Evolutionary conservation across 2,797 vertebrate genomes (phyloP).

Genomic region (Podarcis siculus): DNA sequence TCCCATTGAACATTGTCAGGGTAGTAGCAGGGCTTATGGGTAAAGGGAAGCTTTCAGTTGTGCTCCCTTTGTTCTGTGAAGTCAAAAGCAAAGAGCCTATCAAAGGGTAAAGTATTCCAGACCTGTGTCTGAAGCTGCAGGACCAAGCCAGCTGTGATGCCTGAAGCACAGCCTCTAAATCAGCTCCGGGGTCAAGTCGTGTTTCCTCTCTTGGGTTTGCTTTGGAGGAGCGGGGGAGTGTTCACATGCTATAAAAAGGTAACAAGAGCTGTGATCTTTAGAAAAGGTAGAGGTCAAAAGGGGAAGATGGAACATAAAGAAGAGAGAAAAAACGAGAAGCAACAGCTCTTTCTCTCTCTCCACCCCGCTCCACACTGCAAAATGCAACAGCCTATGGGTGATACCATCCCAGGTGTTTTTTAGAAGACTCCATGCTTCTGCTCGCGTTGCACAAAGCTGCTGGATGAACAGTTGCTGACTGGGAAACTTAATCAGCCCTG

Average conservation of each 20-base stretch:
- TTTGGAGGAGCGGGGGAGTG: neutral
- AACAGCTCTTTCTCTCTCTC: neutral
- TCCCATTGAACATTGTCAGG: neutral
- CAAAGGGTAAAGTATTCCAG: conserved; percentile 28
- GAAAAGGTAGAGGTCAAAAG: neutral
- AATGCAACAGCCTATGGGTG: neutral
- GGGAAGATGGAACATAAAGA: neutral
- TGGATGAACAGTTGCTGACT: conserved; percentile 2
- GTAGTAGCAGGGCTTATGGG: rapidly evolving
- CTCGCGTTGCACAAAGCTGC: neutral
- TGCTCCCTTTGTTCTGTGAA: conserved; percentile 22
- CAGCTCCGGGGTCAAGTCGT: neutral
- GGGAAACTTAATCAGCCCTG: neutral
- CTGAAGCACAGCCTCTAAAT: conserved; percentile 24
- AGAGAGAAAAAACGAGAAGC: neutral
- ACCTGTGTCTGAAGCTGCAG: neutral
- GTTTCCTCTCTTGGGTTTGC: conserved; percentile 15
- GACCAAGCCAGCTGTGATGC: neutral
- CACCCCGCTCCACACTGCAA: neutral
- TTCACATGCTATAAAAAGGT: neutral
- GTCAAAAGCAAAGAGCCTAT: conserved; percentile 9
- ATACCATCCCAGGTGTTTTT: conserved; percentile 9
- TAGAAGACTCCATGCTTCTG: neutral
- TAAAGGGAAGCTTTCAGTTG: neutral
- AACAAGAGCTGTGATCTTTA: conserved; percentile 19